Conservation (phyloP, 2,888 invertebrate species). For the Apotomis betuletana region DNA sequence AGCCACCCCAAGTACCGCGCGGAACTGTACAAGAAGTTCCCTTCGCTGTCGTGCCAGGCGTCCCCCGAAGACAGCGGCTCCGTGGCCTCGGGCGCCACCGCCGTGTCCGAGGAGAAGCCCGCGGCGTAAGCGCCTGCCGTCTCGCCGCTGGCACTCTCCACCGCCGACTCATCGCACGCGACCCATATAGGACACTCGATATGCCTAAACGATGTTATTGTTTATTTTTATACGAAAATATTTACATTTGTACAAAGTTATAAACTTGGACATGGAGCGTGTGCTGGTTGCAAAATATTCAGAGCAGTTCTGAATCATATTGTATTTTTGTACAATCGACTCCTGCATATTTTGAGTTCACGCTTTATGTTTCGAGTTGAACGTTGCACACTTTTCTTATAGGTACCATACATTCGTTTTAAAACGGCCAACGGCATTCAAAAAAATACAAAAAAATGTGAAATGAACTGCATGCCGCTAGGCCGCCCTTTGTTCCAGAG, state of each 20-base stretch:
- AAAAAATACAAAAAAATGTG: constrained; percentile 67
- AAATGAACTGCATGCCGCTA: constrained; percentile 65
- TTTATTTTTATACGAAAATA: constrained; percentile 78
- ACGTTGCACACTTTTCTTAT: constrained; percentile 81
- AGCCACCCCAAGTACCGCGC: constrained; percentile 92
- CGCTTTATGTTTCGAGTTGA: constrained; percentile 76
- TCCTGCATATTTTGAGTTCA: constrained; percentile 78
- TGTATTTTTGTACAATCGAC: constrained; percentile 46
- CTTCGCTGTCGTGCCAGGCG: constrained; percentile 87
- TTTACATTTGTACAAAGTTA: constrained; percentile 78
- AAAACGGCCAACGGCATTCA: constrained; percentile 67
- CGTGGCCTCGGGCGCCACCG: constrained; percentile 87
- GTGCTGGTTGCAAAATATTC: constrained; percentile 74
- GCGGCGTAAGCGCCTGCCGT: constrained; percentile 76
- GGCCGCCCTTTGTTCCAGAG: constrained; percentile 70
- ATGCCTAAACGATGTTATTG: constrained; percentile 75
- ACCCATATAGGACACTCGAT: constrained; percentile 60
- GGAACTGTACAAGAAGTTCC: constrained; percentile 90
- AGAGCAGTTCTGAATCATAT: constrained; percentile 47
- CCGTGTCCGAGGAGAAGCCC: constrained; percentile 86
- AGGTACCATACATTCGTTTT: constrained; percentile 59
- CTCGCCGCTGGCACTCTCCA: constrained; percentile 29
- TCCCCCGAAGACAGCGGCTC: constrained; percentile 85
- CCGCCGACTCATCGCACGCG: constrained; percentile 47
- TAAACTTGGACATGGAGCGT: constrained; percentile 75